These are phyloP conservation scores for Oryzias curvinotus DNA, from an alignment of 2,113 vertebrate genomes.

Conservation along the genomic window DNA sequence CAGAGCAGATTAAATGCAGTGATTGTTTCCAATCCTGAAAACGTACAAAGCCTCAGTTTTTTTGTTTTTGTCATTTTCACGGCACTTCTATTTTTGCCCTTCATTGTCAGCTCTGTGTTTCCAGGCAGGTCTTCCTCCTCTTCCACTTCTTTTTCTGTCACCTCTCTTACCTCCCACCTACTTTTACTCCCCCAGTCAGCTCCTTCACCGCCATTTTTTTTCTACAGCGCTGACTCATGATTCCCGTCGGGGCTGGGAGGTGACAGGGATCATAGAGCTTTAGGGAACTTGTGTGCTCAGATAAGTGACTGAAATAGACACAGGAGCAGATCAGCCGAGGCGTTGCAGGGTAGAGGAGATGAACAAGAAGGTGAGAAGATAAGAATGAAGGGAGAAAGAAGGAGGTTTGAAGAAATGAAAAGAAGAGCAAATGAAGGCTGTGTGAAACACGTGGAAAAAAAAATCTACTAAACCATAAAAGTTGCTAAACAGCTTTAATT, in stretches of 20 bases:
- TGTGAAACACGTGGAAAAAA: not conserved
- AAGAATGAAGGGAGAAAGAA: conserved; percentile 19
- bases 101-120: conserved; percentile 11
- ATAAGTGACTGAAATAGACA: conserved; percentile 76
- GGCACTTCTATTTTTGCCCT: conserved; percentile 7
- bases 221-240: conserved; percentile 55
- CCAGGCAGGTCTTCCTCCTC: not conserved
- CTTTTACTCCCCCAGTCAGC: conserved; percentile 1
- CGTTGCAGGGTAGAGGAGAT: conserved; percentile 47
- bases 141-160: conserved; percentile 17
- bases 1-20: conserved; percentile 22
- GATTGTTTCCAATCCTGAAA: conserved; percentile 3
- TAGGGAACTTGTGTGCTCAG: conserved; percentile 68
- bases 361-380: conserved; percentile 48
- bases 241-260: conserved; percentile 57
- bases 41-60: not conserved
- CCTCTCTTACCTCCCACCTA: conserved; percentile 21
- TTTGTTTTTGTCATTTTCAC: conserved; percentile 5
- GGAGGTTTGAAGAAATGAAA: not conserved
- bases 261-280: conserved; percentile 62
- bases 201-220: conserved; percentile 29
- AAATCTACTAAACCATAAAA: conserved; percentile 8
- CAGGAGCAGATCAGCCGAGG: conserved; percentile 58
- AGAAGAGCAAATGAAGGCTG: not conserved
- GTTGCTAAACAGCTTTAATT: not conserved